Evolutionary conservation across 2,888 invertebrate genomes (phyloP).

Genomic region (Hyalella azteca): DNA sequence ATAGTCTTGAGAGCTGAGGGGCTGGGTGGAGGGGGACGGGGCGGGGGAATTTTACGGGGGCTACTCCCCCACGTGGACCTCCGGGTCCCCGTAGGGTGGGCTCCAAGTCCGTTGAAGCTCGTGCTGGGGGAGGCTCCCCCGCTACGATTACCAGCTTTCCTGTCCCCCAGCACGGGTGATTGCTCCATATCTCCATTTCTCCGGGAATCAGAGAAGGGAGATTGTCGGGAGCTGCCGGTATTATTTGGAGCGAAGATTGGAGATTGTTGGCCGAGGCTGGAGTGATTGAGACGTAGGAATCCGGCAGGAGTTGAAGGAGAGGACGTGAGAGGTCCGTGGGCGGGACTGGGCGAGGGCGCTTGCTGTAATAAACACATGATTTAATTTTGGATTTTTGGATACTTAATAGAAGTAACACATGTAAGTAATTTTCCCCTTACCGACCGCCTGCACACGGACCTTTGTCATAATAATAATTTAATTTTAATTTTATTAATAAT

Average conservation of each 20-base stretch:
- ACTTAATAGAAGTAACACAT: too few relatives aligned
- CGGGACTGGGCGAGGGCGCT: slow-evolving; percentile 13
- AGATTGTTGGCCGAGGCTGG: not conserved
- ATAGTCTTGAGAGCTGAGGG: not conserved
- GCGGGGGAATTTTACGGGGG: not conserved
- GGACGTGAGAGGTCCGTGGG: slow-evolving; percentile 11
- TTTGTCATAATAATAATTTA: too few relatives aligned
- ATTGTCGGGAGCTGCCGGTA: not conserved
- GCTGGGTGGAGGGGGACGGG: slow-evolving; percentile 7
- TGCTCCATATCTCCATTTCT: not conserved
- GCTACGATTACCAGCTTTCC: not conserved
- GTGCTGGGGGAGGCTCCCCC: not conserved
- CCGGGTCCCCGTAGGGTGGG: not conserved
- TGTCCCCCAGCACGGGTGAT: not conserved
- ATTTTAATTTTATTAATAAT: too few relatives aligned
- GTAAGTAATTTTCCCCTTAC: too few relatives aligned
- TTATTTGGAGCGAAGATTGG: not conserved
- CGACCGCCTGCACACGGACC: too few relatives aligned
- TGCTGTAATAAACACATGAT: too few relatives aligned
- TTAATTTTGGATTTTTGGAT: too few relatives aligned
- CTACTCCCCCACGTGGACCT: slow-evolving; percentile 26
- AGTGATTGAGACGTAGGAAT: not conserved
- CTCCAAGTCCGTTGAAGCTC: not conserved
- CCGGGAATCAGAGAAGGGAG: not conserved
- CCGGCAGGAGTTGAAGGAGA: slow-evolving; percentile 8